Base-by-base conservation (phyloP, 2,888 invertebrate species). In the Melanostoma scalare region DNA sequence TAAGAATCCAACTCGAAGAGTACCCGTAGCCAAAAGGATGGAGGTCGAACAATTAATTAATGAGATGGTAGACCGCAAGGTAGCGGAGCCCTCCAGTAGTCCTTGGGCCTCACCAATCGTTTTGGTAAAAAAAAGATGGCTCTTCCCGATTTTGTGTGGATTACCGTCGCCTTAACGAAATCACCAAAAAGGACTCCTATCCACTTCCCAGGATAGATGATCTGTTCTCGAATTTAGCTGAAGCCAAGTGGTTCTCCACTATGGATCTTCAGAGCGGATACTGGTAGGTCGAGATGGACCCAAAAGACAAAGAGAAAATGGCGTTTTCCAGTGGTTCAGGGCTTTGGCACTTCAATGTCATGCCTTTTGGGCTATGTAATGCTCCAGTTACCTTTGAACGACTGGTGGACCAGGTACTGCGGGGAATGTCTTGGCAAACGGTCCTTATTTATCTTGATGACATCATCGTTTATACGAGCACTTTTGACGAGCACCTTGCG, bases 361-460 rank as follows among this genome's bases (percentile, higher is more conserved):
- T 20, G 20, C 20, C 20, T 20, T 20, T 20, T 20, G 20, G 20
- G 20, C 20, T 20, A 20, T 20, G 20, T 20, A 20, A 20, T 20
- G 20, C 20, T 20, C 20, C 20, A 20, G 20, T 1, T 20, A 20
- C 20, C 20, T 20, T 20, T 1, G 20, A 86, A 50, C 67, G 85
- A 4, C 55, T 86, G 4, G 86, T 86, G 86, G 78, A 84, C 44
- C 10, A 9, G 6, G 73, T 74, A 1, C 56, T 71, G 2, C 36
- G 56, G 38, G 79, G 82, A 2, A 53, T 80, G 1, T 69, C 36
- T n/a, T 75, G 82, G 68, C 79, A 84, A 55, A 85, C 52, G 0
- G 86, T 76, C 31, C 36, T 86, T 31, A 76, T 86, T 1, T 86
- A 86, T 58, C 63, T 85, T 1, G 86, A 86, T 33, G 86, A 86